Evolutionary conservation across 2,797 vertebrate species (phyloP), one percentile per base, ranked within the genome.

Genomic region (Oceanodroma leucorhoa): DNA sequence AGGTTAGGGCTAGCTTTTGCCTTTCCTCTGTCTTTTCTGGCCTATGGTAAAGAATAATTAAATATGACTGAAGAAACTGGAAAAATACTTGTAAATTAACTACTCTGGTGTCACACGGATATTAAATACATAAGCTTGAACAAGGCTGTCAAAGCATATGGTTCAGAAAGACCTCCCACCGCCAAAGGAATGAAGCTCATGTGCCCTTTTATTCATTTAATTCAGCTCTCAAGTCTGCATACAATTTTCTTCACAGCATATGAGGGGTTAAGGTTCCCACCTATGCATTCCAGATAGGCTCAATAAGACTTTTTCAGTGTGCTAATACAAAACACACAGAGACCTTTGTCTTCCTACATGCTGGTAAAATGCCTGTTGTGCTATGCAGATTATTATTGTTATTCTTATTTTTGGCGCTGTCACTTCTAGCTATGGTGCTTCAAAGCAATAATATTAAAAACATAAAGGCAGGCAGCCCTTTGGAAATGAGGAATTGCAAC

Each of bases 321-420:
- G 89, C 69, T 96, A 96, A 96, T 78, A 96, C 55, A 88, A 95
- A 96, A 89, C 87, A 96, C 83, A 92, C 78, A 87, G 87, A 80
- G 92, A 96, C 93, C 89, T 96, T 83, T 96, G 95, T 96, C 93
- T 93, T 96, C 89, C 79, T 85, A 41, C 76, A 85, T n/a, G 82
- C 93, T 90, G 87, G 72, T 96, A 89, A 93, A 96, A 93, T 57
- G 87, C 69, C 84, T 66, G 26, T 95, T 95, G 89, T 89, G 72
- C 94, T 95, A 96, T 94, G 92, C 90, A 97, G 95, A 96, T 97
- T 96, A 95, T 96, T 95, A 95, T 90, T 97, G 82, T 96, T 95
- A 83, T 94, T 97, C 94, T 94, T 97, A 94, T 95, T 95, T 95
- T 93, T 96, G 96, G 94, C 78, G 0, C 87, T 91, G 92, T 95